Evolutionary conservation across 2,888 invertebrate species (phyloP).

Genomic region (Parelbella ahira): DNA sequence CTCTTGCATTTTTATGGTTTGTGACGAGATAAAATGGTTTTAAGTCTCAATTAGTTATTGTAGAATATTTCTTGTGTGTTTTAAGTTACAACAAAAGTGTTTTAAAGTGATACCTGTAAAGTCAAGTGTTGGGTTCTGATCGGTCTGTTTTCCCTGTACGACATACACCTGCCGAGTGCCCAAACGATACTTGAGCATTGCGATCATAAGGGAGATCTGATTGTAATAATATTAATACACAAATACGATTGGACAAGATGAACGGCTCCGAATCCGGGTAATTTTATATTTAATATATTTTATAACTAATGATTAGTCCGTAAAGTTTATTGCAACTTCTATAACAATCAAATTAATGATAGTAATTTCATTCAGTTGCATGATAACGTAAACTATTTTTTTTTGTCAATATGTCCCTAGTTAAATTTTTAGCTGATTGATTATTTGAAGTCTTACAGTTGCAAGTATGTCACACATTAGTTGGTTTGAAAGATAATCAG

Average conservation of each 20-base stretch:
- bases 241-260: constrained; percentile 75
- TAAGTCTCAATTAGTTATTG: constrained; percentile 50
- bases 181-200: constrained; percentile 43
- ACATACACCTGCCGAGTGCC: constrained; percentile 53
- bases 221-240: too few species aligned
- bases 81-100: constrained; percentile 63
- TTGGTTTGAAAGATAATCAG: too few species aligned
- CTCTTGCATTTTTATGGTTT: constrained; percentile 77
- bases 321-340: neutral
- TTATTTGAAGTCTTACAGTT: too few species aligned
- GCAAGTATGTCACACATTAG: too few species aligned
- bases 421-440: too few species aligned
- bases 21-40: constrained; percentile 70
- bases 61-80: constrained; percentile 48
- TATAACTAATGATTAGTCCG: too few species aligned
- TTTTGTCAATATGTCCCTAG: too few species aligned
- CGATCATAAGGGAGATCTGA: constrained; percentile 45
- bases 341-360: neutral
- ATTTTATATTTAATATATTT: too few species aligned
- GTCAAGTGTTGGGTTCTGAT: constrained; percentile 51
- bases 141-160: constrained; percentile 40
- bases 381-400: too few species aligned
- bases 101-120: constrained; percentile 52
- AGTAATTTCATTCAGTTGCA: too few species aligned
- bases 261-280: constrained; percentile 91